These are phyloP conservation scores for Actenoides lindsayi DNA, from an alignment of 2,113 vertebrate genomes.

Conservation along the genomic window DNA sequence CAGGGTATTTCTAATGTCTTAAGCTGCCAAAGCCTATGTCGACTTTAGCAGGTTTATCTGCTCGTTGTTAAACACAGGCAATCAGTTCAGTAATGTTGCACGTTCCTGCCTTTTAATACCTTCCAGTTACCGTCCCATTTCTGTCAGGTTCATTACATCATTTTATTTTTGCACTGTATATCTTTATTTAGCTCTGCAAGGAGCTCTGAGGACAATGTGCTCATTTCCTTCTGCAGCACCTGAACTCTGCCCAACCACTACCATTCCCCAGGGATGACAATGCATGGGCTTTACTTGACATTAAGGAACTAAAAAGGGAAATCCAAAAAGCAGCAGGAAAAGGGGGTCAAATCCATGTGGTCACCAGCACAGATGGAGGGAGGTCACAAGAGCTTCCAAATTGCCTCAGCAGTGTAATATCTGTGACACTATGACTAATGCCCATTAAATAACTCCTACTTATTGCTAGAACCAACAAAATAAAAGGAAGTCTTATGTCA, in stretches of 20 bases:
- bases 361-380: not conserved
- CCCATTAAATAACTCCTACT: not conserved
- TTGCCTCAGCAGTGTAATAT: not conserved
- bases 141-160: slow-evolving; percentile 22
- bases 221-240: not conserved
- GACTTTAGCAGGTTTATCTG: not conserved
- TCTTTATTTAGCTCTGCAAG: not conserved
- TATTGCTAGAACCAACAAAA: not conserved
- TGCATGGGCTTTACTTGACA: not conserved
- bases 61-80: not conserved
- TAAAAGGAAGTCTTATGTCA: not conserved
- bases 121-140: not conserved
- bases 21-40: not conserved
- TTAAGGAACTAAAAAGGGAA: not conserved
- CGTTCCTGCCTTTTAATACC: not conserved
- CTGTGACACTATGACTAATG: not conserved
- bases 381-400: not conserved
- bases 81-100: not conserved
- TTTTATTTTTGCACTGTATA: not conserved
- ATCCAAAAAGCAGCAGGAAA: slow-evolving; percentile 3
- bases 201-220: not conserved
- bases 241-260: not conserved
- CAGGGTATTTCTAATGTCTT: not conserved
- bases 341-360: not conserved
- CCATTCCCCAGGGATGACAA: not conserved